Percentiles rank a stretch among this genome's conserved stretches.
phyloP scores from a whole-genome alignment of 2,113 vertebrate genomes.

The Myotis brandtii region DNA sequence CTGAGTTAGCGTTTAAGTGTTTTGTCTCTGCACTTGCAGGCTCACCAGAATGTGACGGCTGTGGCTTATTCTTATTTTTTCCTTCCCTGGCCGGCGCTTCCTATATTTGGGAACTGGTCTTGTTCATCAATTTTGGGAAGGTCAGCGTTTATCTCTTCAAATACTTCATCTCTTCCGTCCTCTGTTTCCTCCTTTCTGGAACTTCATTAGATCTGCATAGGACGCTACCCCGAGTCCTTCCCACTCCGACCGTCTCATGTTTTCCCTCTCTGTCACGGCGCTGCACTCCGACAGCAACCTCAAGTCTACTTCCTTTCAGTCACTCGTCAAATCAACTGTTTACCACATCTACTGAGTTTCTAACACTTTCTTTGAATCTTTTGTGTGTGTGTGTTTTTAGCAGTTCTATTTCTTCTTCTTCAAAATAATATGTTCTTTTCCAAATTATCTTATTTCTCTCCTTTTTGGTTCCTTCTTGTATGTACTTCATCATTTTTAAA shows the following conservation, averaged over 20 bases:
- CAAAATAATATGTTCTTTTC: not conserved
- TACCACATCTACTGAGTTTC: not conserved
- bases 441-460: not conserved
- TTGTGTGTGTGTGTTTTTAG: not conserved
- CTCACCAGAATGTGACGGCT: not conserved
- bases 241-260: no score
- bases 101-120: not conserved
- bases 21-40: not conserved
- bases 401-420: not conserved
- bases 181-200: not conserved
- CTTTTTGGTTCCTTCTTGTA: not conserved
- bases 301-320: not conserved
- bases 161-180: not conserved
- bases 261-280: not conserved
- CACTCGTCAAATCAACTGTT: not conserved
- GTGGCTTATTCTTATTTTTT: no score
- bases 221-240: not conserved
- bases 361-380: not conserved
- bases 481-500: not conserved
- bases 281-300: not conserved
- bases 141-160: not conserved
- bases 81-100: not conserved
- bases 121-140: not conserved
- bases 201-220: not conserved
- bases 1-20: not conserved